Base-by-base conservation (phyloP, 2,797 vertebrate genomes). In the Otolemur crassicaudatus region DNA sequence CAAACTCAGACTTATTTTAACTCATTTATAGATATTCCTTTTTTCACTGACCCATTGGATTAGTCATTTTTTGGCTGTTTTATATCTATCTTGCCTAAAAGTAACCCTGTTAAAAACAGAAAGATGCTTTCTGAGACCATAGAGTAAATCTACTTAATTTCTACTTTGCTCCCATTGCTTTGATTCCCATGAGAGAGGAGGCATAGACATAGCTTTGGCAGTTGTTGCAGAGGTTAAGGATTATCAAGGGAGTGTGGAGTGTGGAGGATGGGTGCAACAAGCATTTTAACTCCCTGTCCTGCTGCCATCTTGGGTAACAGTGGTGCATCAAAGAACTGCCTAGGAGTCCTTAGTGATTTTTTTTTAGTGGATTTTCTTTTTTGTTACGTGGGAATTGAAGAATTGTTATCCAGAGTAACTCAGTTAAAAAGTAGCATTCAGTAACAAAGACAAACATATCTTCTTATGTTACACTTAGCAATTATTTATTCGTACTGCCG, bases 401-500 rank as follows among this genome's bases (percentile, higher is more conserved):
- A 92, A 53, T 77, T 40, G 14, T 40, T 91, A 53, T 84, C 56
- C 79, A 85, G 34, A 92, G 12, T 63, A 58, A 94, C 34, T 84
- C 53, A 40, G 20, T 49, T 82, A 40, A 70, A 72, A 82, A 60
- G 20, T 67, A 65, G 5, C 7, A 19, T 87, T 65, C 20, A 80
- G 9, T 72, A 58, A 43, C 14, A 79, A 53, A 56, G 29, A 61
- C 7, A 3, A 65, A 31, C 31, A 69, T 19, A 86, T 5, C 7
- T 22, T 86, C 19, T 93, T 91, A 65, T 16, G 25, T 69, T 75
- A 63, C 5, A 79, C 3, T 75, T 77, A 75, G 10, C 75, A 87
- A 25, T 82, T 81, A 25, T 85, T 86, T 90, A 53, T 96, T 95
- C 93, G 65, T 22, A 67, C 20, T 67, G 12, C 86, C 67, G 34